Evolutionary conservation across 2,113 vertebrate species (phyloP), one percentile per base, ranked within the genome.

Genomic region (Delphinus delphis): DNA sequence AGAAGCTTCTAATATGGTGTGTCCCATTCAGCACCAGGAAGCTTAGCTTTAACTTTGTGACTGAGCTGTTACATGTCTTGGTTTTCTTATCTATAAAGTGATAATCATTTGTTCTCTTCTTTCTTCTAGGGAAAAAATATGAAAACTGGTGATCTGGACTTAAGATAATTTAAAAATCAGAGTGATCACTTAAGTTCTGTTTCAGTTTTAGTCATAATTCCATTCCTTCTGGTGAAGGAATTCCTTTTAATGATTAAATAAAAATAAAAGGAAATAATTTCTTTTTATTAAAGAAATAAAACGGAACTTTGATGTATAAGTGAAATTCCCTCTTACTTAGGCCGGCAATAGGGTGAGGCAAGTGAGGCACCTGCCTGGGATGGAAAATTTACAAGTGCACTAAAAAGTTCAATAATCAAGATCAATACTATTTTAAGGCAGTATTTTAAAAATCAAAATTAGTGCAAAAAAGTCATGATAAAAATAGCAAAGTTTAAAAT

Each of bases 121-220:
- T 88, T 38, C 33, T 28, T 67, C 18, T 33, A 18, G 41, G 53
- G 2, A 67, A 63, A 55, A 90, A 53, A 60, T 62, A 73, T 26
- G 28, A 89, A 36, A 97, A 88, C 36, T 71, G 53, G 18, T 90
- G 15, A 20, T 95, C 50, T 83, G 15, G 6, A 44, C 25, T 73
- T 70, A 67, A 74, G 50, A 31, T 65, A 63, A 55, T 12, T 86
- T 70, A 86, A 83, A 84, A 88, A 77, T 81, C 38, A 62, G 36
- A 88, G 23, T 73, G 31, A 60, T 60, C 28, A 81, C 15, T 81
- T 90, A 77, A 41, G 5, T 80, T 96, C 38, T 41, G 5, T 73
- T 95, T 95, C 73, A 41, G 21, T 92, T 91, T 92, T 50, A 91
- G 31, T 73, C 10, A 84, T 67, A 92, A 85, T 92, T 80, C 4